phyloP scores from a whole-genome alignment of 2,888 invertebrate genomes.

The Osmoderma eremita region DNA sequence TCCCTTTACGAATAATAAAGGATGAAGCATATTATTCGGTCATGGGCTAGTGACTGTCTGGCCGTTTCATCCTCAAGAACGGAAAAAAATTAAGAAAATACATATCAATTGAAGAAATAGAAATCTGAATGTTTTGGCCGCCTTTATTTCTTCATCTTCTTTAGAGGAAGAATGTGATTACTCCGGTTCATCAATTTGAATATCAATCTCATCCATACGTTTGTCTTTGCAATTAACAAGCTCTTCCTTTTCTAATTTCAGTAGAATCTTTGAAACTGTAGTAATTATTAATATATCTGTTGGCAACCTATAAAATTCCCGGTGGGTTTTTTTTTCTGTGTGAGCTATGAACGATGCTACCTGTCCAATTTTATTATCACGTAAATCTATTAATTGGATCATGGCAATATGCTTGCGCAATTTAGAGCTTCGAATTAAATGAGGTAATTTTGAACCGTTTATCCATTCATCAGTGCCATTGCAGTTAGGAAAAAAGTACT shows the following conservation, averaged over 20 bases:
- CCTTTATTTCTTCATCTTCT: conserved; percentile 28
- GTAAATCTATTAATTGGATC: conserved; percentile 6
- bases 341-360: conserved; percentile 36
- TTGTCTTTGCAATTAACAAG: conserved; percentile 39
- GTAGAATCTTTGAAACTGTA: conserved; percentile 39
- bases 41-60: too few species aligned
- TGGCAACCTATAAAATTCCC: conserved; percentile 39
- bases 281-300: conserved; percentile 38
- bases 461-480: conserved; percentile 4
- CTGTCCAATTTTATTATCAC: conserved; percentile 7
- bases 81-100: background rate
- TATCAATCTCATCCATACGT: conserved; percentile 40
- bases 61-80: background rate
- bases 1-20: too few species aligned
- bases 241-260: conserved; percentile 42
- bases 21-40: too few species aligned
- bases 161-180: conserved; percentile 34
- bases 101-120: background rate
- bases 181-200: conserved; percentile 30
- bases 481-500: conserved; percentile 12
- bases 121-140: background rate
- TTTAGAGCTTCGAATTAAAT: conserved; percentile 1
- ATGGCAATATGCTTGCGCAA: conserved; percentile 11
- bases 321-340: conserved; percentile 28
- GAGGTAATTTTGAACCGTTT: conserved; percentile 12